Conservation (phyloP, 2,888 invertebrate genomes). For the Chaitophorus viminalis region DNA sequence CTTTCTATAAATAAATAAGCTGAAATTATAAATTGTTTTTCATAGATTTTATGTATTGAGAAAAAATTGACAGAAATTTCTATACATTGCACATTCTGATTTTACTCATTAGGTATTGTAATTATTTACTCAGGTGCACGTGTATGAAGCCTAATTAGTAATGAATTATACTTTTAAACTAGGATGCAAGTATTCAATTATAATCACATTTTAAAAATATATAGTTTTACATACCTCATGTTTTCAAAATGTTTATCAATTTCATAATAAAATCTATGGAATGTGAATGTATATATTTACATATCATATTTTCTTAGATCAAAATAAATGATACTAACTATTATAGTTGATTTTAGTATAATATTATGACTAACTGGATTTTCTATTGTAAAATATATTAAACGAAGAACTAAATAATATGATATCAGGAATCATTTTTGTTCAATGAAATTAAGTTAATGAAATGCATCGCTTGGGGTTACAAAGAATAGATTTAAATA, state of each 20-base stretch:
- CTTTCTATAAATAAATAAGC: constrained; percentile 4
- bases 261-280: too few species aligned
- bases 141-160: background rate
- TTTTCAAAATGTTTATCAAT: too few species aligned
- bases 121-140: background rate
- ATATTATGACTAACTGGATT: background rate
- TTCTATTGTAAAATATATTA: background rate
- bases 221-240: too few species aligned
- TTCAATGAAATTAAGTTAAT: background rate
- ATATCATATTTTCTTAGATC: background rate
- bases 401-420: background rate
- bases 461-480: background rate
- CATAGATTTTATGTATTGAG: background rate
- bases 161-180: background rate
- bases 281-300: background rate
- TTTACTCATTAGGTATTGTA: background rate
- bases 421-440: background rate
- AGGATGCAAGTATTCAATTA: background rate
- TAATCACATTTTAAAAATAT: background rate
- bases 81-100: background rate
- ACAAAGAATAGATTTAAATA: background rate
- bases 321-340: background rate
- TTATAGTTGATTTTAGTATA: background rate
- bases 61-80: background rate
- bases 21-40: background rate